Evolutionary conservation across 2,888 invertebrate genomes (phyloP).

Genomic region (Drosophila antonietae): DNA sequence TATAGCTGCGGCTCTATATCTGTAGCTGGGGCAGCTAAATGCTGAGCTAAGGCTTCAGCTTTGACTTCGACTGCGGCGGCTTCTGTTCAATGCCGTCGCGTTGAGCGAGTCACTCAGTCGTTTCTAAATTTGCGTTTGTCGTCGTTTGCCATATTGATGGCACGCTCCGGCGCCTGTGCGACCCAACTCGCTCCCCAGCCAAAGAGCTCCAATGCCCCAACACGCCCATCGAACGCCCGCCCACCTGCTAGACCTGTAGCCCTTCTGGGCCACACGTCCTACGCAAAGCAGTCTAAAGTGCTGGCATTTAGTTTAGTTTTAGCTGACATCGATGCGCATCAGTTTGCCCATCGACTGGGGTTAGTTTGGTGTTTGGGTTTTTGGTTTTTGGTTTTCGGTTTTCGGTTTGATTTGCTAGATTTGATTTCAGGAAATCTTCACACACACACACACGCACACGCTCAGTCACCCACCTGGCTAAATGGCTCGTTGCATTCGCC

Average conservation of each 20-base stretch:
- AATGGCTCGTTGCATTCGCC: conserved; percentile 63
- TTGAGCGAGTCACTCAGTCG: conserved; percentile 65
- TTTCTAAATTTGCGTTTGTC: conserved; percentile 71
- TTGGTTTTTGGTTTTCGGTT: conserved; percentile 44
- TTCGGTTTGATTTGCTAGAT: conserved; percentile 82
- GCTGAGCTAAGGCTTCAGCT: conserved; percentile 24
- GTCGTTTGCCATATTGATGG: conserved; percentile 73
- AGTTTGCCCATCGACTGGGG: conserved; percentile 46
- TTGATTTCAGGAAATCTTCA: conserved; percentile 80
- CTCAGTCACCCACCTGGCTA: conserved; percentile 49
- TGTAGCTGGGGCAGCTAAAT: conserved; percentile 16
- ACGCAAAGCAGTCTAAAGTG: conserved; percentile 39
- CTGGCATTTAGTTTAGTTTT: conserved; percentile 62
- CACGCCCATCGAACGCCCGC: neutral
- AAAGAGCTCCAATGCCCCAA: neutral
- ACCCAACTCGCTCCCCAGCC: conserved; percentile 3
- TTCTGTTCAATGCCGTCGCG: conserved; percentile 69
- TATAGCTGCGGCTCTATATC: conserved; percentile 11
- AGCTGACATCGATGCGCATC: conserved; percentile 45
- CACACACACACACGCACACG: conserved; percentile 19
- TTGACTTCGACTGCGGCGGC: conserved; percentile 30
- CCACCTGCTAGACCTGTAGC: no score
- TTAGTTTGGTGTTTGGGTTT: conserved; percentile 26
- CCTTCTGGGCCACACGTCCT: neutral
- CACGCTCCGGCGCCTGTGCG: conserved; percentile 68